Conservation (phyloP, 2,113 vertebrate species). For the Takifugu bimaculatus region DNA sequence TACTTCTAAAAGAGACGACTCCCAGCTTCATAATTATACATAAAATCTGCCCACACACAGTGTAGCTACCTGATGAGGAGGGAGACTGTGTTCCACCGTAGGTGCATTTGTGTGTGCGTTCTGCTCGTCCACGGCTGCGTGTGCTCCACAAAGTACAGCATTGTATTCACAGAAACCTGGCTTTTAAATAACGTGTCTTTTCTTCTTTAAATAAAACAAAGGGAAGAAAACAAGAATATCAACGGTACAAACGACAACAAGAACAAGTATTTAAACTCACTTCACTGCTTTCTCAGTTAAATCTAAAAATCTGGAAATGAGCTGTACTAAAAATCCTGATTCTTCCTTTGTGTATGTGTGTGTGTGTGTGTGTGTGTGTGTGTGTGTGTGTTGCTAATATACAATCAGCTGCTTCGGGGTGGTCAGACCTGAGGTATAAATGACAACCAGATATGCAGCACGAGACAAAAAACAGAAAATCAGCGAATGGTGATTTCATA, state of each 20-base stretch:
- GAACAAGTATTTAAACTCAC: constrained; percentile 37
- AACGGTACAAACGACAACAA: constrained; percentile 38
- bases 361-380: constrained; percentile 31
- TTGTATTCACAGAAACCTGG: constrained; percentile 63
- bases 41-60: constrained; percentile 58
- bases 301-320: constrained; percentile 54
- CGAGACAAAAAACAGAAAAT: constrained; percentile 42
- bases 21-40: constrained; percentile 61
- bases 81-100: constrained; percentile 32
- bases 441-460: constrained; percentile 71
- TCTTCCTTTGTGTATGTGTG: constrained; percentile 29
- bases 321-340: constrained; percentile 69
- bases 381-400: constrained; percentile 54
- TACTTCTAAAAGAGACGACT: constrained; percentile 62
- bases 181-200: constrained; percentile 34
- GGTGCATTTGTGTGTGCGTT: constrained; percentile 35
- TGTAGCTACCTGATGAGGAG: constrained; percentile 65
- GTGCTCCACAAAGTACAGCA: constrained; percentile 61
- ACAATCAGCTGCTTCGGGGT: constrained; percentile 77
- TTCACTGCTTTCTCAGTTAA: constrained; percentile 28
- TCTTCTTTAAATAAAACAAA: constrained; percentile 24
- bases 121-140: constrained; percentile 53
- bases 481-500: not conserved
- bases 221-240: constrained; percentile 30
- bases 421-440: constrained; percentile 76